Base-by-base conservation (phyloP, 2,888 invertebrate species). In the Digitonthophagus gazella region DNA sequence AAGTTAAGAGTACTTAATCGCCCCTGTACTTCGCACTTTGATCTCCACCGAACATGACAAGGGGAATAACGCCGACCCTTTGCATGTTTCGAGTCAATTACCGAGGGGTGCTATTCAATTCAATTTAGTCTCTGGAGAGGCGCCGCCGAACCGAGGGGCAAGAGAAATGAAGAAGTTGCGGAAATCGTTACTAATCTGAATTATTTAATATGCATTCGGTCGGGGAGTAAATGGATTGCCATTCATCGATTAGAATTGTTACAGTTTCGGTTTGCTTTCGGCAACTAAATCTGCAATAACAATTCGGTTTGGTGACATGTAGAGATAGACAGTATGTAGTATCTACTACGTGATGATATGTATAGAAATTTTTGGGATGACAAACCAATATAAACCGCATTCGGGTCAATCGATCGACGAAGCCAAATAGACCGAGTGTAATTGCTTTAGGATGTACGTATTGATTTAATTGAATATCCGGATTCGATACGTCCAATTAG, bases 1-100 rank as follows among this genome's bases (percentile, higher is more conserved):
- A 79, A 84, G 83, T 79, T 61, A 19, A n/a, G 20, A 44, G 28
- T 44, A 44, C 28, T 44, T 44, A 44, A 44, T 44, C 28, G 15
- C 22, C 61, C n/a, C 19, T 20, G 61, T 19, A 15, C 6, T 57
- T 57, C 57, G 57, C 57, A 15, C 16, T 57, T 57, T 16, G 57
- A 57, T 57, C 16, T 44, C 28, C 28, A 44, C 1, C 28, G 28
- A 44, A 44, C 28, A 44, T 44, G 28, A 44, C 28, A 44, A 44
- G 28, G 28, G 28, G 28, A 44, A 44, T 44, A 44, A 44, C 28
- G 28, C 8, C 28, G 28, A 44, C 28, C 28, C 28, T 44, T 44
- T 44, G 28, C 28, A 58, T 58, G 8, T 58, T 58, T 58, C 15
- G 15, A 44, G 28, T 44, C 28, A 44, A 44, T 44, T 44, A 44